Base-by-base conservation (phyloP, 2,888 invertebrate species). In the Lasioglossum leucozonium region DNA sequence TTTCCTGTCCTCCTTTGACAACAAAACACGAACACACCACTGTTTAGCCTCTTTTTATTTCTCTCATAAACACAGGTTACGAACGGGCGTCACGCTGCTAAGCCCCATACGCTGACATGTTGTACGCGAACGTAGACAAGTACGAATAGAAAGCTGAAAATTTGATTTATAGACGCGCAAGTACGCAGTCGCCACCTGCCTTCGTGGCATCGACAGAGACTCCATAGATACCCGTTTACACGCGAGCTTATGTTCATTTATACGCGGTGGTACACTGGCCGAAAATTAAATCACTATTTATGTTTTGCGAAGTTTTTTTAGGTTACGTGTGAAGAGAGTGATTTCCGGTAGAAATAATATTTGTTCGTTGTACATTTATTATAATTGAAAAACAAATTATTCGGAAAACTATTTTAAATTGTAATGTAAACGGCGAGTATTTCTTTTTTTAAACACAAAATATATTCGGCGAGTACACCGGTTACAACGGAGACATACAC, bases 131-230 rank as follows among this genome's bases (percentile, higher is more conserved):
- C 22, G 62, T 69, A 47, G 69, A 67, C 73, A 77, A 51, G 65
- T 81, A 87, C 85, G 87, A 88, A 88, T 88, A 87, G 87, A 82
- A 87, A 85, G 87, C 85, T 67, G 79, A 77, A 81, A 71, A 77
- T 82, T 80, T 40, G 62, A n/a, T 62, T 51, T 55, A 42, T 40
- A 69, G 26, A 69, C 76, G 37, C 3, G 22, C 3, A 16, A 6
- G 26, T 51, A 51, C 26, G 44, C n/a, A 58, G 76, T 74, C 72
- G 58, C 71, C 80, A 71, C 72, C 42, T 72, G 51, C 11, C 80
- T 69, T 76, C 81, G 58, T 37, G 34, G 65, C 81, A 87, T 87
- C 74, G 81, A 87, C 75, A 72, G 40, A 76, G 44, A 44, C 16
- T 44, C 37, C 74, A 58, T 71, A 1, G 42, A 44, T 71, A 58